Conservation (phyloP, 2,113 vertebrate species). For the Austrofundulus limnaeus region DNA sequence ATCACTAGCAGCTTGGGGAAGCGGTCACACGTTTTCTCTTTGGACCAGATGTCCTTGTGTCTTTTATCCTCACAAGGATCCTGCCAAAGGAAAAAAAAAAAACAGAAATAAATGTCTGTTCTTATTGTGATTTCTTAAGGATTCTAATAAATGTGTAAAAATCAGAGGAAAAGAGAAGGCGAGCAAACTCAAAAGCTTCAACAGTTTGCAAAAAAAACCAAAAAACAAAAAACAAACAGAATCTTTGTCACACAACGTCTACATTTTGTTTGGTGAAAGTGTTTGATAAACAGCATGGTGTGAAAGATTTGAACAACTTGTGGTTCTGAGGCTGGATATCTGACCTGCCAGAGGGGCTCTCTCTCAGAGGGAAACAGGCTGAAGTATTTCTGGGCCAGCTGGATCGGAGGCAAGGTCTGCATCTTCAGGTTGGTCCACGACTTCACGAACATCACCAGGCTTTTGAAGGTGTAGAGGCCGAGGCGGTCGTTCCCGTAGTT, state of each 20-base stretch:
- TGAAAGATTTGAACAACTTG: background rate
- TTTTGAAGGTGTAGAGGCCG: conserved; percentile 95
- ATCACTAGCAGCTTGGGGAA: conserved; percentile 97
- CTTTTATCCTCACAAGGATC: conserved; percentile 98
- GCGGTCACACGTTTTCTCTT: conserved; percentile 97
- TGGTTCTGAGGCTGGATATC: background rate
- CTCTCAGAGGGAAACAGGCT: conserved; percentile 96
- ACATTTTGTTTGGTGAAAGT: too few species aligned
- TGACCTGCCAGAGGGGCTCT: conserved; percentile 96
- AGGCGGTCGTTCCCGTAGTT: conserved; percentile 97
- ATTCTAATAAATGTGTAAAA: background rate
- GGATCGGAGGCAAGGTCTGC: conserved; percentile 91
- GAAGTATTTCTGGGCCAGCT: conserved; percentile 96
- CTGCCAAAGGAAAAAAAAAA: conserved; percentile 74
- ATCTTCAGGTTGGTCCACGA: conserved; percentile 95
- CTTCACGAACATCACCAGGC: conserved; percentile 89
- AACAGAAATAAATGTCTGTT: conserved; percentile 33
- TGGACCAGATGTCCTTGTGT: conserved; percentile 99
- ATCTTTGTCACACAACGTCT: too few species aligned
- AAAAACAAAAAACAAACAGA: too few species aligned
- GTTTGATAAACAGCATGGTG: too few species aligned
- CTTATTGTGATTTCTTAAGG: background rate
- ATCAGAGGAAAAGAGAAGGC: background rate
- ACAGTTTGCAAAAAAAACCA: background rate
- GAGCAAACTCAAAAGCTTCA: background rate